Conservation (phyloP, 2,888 invertebrate genomes). For the Eurytoma californica region DNA sequence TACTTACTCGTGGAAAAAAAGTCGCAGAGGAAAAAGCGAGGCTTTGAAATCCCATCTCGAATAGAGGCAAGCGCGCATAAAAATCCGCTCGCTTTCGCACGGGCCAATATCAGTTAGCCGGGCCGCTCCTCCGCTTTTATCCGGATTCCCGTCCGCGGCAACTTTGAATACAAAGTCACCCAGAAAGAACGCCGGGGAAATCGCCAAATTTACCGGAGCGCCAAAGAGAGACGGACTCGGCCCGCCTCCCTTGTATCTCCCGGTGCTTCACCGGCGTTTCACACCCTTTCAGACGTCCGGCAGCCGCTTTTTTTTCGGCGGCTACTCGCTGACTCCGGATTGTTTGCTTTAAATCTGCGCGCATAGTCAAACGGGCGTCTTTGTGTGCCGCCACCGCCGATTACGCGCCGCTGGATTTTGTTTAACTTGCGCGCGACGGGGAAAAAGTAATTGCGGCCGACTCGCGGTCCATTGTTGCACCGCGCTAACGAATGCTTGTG, state of each 20-base stretch:
- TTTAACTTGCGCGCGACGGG: slow-evolving; percentile 2
- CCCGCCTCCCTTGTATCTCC: neutral
- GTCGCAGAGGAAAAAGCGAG: too few relatives aligned
- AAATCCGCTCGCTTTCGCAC: slow-evolving; percentile 12
- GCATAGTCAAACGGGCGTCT: slow-evolving; percentile 23
- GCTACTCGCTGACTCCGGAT: slow-evolving; percentile 27
- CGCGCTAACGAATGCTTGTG: too few relatives aligned
- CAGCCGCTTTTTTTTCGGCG: neutral
- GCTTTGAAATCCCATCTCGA: neutral
- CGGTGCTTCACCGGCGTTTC: slow-evolving; percentile 22
- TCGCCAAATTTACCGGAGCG: slow-evolving; percentile 32
- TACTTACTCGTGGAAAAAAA: too few relatives aligned
- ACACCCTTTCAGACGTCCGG: slow-evolving; percentile 29
- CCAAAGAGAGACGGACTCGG: slow-evolving; percentile 15
- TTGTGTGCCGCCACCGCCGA: slow-evolving; percentile 3
- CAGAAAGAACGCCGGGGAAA: neutral
- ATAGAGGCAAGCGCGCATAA: neutral
- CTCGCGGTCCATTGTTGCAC: too few relatives aligned
- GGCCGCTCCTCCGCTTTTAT: slow-evolving; percentile 29
- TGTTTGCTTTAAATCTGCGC: slow-evolving; percentile 53
- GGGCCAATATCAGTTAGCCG: slow-evolving; percentile 40
- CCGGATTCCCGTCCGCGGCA: slow-evolving; percentile 2
- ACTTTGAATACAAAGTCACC: slow-evolving; percentile 35
- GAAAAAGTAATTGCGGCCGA: neutral
- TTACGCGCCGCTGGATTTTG: slow-evolving; percentile 15